Evolutionary conservation across 2,888 invertebrate species (phyloP).

Genomic region (Carpatolechia fugitivella): DNA sequence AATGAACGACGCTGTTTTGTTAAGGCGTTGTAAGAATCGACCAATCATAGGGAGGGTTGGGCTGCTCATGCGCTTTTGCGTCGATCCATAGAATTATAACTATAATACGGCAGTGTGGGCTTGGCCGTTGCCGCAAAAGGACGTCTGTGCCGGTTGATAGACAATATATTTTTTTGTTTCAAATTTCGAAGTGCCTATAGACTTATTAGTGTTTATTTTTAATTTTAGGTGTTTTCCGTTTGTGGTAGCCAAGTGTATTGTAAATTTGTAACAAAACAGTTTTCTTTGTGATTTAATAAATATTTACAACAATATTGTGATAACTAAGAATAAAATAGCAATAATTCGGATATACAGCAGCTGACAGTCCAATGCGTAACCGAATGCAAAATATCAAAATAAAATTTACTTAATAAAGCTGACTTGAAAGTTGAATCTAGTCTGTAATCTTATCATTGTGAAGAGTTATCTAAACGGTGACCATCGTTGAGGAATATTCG

Average conservation of each 20-base stretch:
- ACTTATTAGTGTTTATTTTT: constrained; percentile 39
- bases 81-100: constrained; percentile 74
- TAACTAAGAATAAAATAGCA: neutral
- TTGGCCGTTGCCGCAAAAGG: constrained; percentile 61
- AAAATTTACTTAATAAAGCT: neutral
- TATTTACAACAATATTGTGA: constrained; percentile 7
- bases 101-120: constrained; percentile 75
- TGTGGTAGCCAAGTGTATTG: constrained; percentile 41
- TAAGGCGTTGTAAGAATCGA: constrained; percentile 60
- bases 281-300: constrained; percentile 16
- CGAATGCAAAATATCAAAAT: no score
- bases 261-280: constrained; percentile 10
- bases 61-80: constrained; percentile 70
- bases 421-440: neutral
- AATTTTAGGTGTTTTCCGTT: constrained; percentile 46
- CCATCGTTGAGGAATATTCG: constrained; percentile 15
- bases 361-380: neutral
- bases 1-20: constrained; percentile 42
- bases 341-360: neutral
- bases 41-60: constrained; percentile 56
- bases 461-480: neutral
- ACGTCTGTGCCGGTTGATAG: constrained; percentile 45
- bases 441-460: neutral
- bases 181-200: constrained; percentile 69
- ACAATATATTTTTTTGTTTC: constrained; percentile 46